These are phyloP conservation scores for Hippasteria phrygiana DNA, from an alignment of 53 echinoderm and acorn worm genomes.

Conservation along the genomic window DNA sequence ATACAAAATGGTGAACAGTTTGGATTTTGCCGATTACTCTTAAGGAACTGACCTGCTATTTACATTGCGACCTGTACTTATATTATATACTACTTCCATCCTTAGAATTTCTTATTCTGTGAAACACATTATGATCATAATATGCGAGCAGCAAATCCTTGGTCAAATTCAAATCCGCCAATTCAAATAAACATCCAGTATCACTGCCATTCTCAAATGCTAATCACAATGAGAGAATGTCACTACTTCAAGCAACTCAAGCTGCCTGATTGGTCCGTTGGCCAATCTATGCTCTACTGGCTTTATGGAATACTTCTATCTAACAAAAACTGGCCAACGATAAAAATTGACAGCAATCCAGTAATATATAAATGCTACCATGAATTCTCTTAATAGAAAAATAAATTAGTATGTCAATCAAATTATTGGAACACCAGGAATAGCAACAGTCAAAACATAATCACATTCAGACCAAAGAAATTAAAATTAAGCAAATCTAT, in stretches of 20 bases:
- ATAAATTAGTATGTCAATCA: slow-evolving; percentile 35
- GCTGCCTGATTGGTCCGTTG: not conserved
- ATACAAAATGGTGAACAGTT: too few relatives aligned
- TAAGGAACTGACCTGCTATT: too few relatives aligned
- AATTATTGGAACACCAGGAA: slow-evolving; percentile 7
- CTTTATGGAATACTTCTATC: not conserved
- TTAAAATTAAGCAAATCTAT: not conserved
- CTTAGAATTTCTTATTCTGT: too few relatives aligned
- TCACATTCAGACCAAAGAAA: not conserved
- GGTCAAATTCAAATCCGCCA: too few relatives aligned
- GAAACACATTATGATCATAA: too few relatives aligned
- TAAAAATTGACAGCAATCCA: slow-evolving; percentile 23
- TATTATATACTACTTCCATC: too few relatives aligned
- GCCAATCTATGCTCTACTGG: slow-evolving; percentile 4
- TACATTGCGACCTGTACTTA: too few relatives aligned
- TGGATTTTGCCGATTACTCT: too few relatives aligned
- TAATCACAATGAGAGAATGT: not conserved
- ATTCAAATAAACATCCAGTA: not conserved
- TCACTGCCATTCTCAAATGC: not conserved
- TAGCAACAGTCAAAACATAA: not conserved
- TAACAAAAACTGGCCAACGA: not conserved
- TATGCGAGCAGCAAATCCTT: too few relatives aligned
- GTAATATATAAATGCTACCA: slow-evolving; percentile 32
- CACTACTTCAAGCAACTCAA: not conserved
- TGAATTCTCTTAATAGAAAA: slow-evolving; percentile 25